Conservation (phyloP, 2,113 vertebrate species). For the Rhipidura dahli region DNA sequence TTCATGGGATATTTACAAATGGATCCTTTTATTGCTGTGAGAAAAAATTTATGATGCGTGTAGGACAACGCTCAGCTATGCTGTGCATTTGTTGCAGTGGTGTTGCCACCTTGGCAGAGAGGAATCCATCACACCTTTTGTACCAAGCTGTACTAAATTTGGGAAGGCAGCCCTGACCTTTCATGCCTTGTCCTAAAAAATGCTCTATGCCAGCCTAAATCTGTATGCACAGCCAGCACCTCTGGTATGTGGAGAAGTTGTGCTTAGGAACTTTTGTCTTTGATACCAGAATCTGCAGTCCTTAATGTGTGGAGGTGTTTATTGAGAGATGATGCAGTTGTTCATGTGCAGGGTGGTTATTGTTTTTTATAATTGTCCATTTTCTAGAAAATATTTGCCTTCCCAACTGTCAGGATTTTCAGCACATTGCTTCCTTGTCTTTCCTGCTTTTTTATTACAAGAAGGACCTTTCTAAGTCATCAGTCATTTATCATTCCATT, state of each 20-base stretch:
- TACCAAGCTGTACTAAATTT: not conserved
- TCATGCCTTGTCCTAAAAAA: not conserved
- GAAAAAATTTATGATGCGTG: not conserved
- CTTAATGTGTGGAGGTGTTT: not conserved
- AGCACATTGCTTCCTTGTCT: not conserved
- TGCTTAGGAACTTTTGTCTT: not conserved
- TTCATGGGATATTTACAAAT: not conserved
- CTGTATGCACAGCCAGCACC: not conserved
- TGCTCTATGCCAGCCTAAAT: not conserved
- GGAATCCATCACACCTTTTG: not conserved
- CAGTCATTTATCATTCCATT: not conserved
- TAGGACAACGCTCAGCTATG: not conserved
- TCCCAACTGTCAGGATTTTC: not conserved
- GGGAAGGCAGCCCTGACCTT: not conserved
- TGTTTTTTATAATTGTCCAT: not conserved
- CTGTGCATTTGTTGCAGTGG: not conserved
- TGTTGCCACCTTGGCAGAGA: not conserved
- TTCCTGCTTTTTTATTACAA: not conserved
- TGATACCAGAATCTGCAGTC: not conserved
- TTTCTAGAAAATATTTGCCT: not conserved
- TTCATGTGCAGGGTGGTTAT: not conserved
- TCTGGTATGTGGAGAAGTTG: not conserved
- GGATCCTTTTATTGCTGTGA: not conserved
- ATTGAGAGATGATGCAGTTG: not conserved
- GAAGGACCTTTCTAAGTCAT: not conserved